Evolutionary conservation across 2,888 invertebrate genomes (phyloP).

Genomic region (Tetanocera ferruginea): DNA sequence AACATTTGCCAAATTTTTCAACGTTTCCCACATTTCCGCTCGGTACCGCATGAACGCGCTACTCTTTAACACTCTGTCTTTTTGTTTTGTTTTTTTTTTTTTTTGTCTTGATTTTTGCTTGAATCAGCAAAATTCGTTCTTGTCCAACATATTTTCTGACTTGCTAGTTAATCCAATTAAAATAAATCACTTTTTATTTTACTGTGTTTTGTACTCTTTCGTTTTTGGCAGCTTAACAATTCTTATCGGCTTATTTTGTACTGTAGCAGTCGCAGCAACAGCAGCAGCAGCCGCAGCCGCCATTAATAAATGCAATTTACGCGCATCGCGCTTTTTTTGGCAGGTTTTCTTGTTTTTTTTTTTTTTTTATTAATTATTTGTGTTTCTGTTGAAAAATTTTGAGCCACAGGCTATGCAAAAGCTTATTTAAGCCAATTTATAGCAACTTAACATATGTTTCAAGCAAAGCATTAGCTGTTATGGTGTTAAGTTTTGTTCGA

Average conservation of each 20-base stretch:
- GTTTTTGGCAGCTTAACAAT: background rate
- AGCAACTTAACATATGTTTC: no score
- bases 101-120: background rate
- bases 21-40: background rate
- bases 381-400: no score
- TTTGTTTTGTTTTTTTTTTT: background rate
- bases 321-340: conserved; percentile 18
- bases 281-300: conserved; percentile 8
- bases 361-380: no score
- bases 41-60: background rate
- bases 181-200: conserved; percentile 25
- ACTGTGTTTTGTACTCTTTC: background rate
- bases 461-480: no score
- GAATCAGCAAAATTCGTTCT: conserved; percentile 28
- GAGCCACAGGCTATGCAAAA: no score
- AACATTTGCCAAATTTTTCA: conserved; percentile 7
- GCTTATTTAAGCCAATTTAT: no score
- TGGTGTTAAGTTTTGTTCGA: no score
- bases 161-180: conserved; percentile 26
- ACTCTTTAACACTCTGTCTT: conserved; percentile 30
- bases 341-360: background rate
- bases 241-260: conserved; percentile 30
- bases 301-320: conserved; percentile 25
- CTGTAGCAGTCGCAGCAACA: background rate
- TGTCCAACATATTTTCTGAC: background rate